These are phyloP conservation scores for Lithobates pipiens DNA, from an alignment of 2,797 vertebrate genomes.

Conservation along the genomic window DNA sequence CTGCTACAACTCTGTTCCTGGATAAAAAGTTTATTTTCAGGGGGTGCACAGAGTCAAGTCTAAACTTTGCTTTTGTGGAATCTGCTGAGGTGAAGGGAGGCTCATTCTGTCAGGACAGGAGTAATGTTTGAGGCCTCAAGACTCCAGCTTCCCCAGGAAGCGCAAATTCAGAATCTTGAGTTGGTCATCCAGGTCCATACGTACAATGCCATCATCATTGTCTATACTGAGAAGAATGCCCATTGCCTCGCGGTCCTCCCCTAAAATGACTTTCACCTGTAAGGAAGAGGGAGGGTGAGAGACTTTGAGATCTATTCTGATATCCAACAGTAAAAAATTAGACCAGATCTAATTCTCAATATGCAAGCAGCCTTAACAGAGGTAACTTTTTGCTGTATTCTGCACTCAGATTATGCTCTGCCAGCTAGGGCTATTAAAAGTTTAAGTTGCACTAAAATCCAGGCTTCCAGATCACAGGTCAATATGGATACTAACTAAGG, in stretches of 20 bases:
- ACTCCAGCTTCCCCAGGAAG: constrained; percentile 90
- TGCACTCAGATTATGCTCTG: too few relatives aligned
- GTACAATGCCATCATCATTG: constrained; percentile 91
- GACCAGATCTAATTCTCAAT: too few relatives aligned
- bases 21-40: too few relatives aligned
- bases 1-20: not conserved
- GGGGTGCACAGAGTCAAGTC: not conserved
- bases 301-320: not conserved
- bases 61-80: constrained; percentile 4
- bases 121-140: constrained; percentile 65
- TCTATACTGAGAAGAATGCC: constrained; percentile 91
- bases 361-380: too few relatives aligned
- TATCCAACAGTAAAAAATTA: not conserved
- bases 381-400: too few relatives aligned
- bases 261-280: constrained; percentile 93
- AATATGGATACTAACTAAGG: too few relatives aligned
- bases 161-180: constrained; percentile 94
- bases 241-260: constrained; percentile 90
- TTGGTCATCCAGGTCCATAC: constrained; percentile 91
- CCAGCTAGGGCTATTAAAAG: too few relatives aligned
- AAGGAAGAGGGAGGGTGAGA: not conserved
- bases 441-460: too few relatives aligned
- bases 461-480: too few relatives aligned
- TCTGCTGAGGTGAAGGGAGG: not conserved
- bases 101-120: too few relatives aligned